phyloP scores from a whole-genome alignment of 2,888 invertebrate genomes.

The Eupsilia transversa region DNA sequence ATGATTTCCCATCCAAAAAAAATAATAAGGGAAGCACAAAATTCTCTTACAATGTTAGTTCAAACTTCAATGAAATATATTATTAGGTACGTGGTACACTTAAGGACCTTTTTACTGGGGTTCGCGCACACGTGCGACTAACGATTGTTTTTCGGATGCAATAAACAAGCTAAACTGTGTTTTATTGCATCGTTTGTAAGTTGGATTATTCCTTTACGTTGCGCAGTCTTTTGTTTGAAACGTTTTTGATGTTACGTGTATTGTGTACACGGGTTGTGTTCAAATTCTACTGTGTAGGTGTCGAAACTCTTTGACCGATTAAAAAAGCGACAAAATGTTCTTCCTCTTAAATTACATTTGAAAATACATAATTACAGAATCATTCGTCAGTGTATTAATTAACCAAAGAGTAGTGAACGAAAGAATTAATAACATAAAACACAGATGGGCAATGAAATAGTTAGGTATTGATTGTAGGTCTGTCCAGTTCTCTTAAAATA shows the following conservation, averaged over 20 bases:
- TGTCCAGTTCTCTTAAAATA: constrained; percentile 6
- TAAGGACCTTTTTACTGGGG: constrained; percentile 62
- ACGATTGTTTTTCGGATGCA: constrained; percentile 69
- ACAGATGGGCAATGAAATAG: constrained; percentile 32
- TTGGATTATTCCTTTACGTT: constrained; percentile 42
- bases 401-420: constrained; percentile 18
- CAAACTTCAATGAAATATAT: constrained; percentile 55
- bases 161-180: constrained; percentile 66
- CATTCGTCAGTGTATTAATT: constrained; percentile 37
- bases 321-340: constrained; percentile 14
- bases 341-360: constrained; percentile 8
- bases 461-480: constrained; percentile 17
- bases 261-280: too few relatives aligned
- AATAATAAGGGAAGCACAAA: background rate
- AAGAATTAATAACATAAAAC: constrained; percentile 37
- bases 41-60: constrained; percentile 32
- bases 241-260: constrained; percentile 17
- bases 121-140: constrained; percentile 66
- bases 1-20: too few relatives aligned
- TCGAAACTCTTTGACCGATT: constrained; percentile 29
- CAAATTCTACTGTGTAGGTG: too few relatives aligned
- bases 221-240: constrained; percentile 36
- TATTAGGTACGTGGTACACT: constrained; percentile 53
- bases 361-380: constrained; percentile 23
- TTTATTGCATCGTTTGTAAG: constrained; percentile 72